Evolutionary conservation across 2,888 invertebrate genomes (phyloP), one percentile per base, ranked within the genome.

Genomic region (Pyrocoelia pectoralis): DNA sequence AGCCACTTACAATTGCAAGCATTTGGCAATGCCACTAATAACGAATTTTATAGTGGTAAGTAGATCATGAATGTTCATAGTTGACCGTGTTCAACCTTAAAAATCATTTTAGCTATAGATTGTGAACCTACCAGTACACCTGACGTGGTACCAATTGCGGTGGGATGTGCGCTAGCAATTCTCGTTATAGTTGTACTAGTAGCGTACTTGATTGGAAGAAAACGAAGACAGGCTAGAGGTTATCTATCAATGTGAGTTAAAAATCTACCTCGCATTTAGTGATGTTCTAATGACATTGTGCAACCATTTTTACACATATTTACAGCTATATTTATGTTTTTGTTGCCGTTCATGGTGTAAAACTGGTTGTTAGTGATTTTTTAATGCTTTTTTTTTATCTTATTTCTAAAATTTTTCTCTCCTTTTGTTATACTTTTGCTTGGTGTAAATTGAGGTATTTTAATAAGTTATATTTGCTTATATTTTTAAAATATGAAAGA

Each of bases 81-180:
- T n/a, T n/a, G n/a, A n/a, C n/a, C n/a, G n/a, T n/a, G n/a, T n/a
- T n/a, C n/a, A n/a, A n/a, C n/a, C n/a, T n/a, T n/a, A n/a, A n/a
- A 33, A 33, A 33, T 61, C 68, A 67, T 80, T 83, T 1, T 81
- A 92, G 92, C 88, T 1, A 84, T 87, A 75, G 91, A 93, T 75
- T 94, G 94, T 80, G 86, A 87, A 72, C 84, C 87, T 60, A 84
- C 85, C 33, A 89, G 89, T 73, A 89, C 92, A 3, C 89, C 93
- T 12, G 98, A 98, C 83, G 88, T 95, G 67, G 97, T 99, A 61
- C 98, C 98, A 17, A 97, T 99, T 78, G 95, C 94, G 15, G 98
- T 99, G 66, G 99, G 98, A 12, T 94, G 94, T 79, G 94, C 95
- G 53, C 85, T 99, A 61, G 95, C 93, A 67, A 93, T 88, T 53